These are phyloP conservation scores for Zygogramma bicolorata DNA, from an alignment of 2,888 invertebrate genomes.

Conservation along the genomic window DNA sequence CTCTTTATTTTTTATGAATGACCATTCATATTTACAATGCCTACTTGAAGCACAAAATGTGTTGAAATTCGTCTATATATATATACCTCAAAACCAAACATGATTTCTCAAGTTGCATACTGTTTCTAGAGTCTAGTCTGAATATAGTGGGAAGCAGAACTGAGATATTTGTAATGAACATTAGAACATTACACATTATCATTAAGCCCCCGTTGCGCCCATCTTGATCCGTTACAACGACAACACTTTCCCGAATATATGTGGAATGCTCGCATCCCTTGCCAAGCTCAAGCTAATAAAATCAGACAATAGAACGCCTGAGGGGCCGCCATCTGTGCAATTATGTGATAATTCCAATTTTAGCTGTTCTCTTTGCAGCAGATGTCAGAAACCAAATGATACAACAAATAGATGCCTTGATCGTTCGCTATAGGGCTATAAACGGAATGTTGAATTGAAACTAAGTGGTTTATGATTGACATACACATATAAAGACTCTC, in stretches of 20 bases:
- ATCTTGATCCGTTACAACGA: neutral
- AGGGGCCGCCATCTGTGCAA: slow-evolving; percentile 30
- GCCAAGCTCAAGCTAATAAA: slow-evolving; percentile 21
- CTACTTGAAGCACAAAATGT: too few species aligned
- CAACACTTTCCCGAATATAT: slow-evolving; percentile 1
- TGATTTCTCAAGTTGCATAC: too few species aligned
- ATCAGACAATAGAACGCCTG: slow-evolving; percentile 29
- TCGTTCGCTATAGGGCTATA: too few species aligned
- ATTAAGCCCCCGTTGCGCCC: neutral
- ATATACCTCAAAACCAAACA: too few species aligned
- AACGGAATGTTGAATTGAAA: too few species aligned
- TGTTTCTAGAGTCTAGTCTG: too few species aligned
- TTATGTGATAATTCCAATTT: slow-evolving; percentile 32
- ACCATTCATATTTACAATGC: too few species aligned
- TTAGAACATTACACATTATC: slow-evolving; percentile 7
- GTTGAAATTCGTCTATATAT: too few species aligned
- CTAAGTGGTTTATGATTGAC: too few species aligned
- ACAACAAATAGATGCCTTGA: neutral
- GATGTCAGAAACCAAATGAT: slow-evolving; percentile 30
- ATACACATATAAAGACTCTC: too few species aligned
- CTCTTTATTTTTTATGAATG: too few species aligned
- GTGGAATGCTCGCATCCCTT: neutral
- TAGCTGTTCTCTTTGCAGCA: slow-evolving; percentile 25
- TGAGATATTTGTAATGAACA: slow-evolving; percentile 11
- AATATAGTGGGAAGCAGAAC: too few species aligned